Evolutionary conservation across 2,888 invertebrate species (phyloP).

Genomic region (Arge pagana): DNA sequence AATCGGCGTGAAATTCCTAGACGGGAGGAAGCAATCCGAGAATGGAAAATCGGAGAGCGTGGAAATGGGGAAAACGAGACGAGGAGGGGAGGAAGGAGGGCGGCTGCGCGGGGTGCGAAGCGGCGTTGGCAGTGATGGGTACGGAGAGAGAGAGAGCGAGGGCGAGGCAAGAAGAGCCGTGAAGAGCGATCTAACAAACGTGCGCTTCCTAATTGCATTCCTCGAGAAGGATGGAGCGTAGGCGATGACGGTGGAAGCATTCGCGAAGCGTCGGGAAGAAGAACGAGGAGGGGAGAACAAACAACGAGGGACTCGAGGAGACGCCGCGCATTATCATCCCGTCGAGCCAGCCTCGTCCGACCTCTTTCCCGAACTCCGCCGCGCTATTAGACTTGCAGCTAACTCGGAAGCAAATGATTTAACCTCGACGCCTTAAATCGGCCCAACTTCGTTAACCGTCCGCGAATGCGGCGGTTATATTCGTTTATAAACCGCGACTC

Average conservation of each 20-base stretch:
- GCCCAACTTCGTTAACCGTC: no score
- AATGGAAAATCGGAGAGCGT: conserved; percentile 29
- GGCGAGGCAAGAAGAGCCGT: conserved; percentile 7
- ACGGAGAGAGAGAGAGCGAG: background rate
- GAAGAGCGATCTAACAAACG: background rate
- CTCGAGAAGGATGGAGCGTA: conserved; percentile 23
- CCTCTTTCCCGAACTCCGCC: no score
- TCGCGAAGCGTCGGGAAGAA: background rate
- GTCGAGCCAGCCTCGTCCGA: no score
- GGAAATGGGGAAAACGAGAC: conserved; percentile 25
- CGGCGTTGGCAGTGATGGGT: background rate
- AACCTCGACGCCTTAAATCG: no score
- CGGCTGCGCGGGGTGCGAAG: background rate
- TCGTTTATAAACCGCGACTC: no score
- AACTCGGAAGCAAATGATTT: no score
- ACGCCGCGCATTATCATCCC: no score
- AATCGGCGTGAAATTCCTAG: background rate
- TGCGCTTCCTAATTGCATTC: conserved; percentile 45
- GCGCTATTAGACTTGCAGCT: no score
- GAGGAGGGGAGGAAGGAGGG: conserved; percentile 27
- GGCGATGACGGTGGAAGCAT: no score
- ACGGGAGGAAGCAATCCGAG: conserved; percentile 19
- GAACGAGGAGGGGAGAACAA: conserved; percentile 5
- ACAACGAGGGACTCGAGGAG: conserved; percentile 25
- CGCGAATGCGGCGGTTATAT: no score